phyloP scores from a whole-genome alignment of 2,888 invertebrate species.

The Meliscaeva auricollis region DNA sequence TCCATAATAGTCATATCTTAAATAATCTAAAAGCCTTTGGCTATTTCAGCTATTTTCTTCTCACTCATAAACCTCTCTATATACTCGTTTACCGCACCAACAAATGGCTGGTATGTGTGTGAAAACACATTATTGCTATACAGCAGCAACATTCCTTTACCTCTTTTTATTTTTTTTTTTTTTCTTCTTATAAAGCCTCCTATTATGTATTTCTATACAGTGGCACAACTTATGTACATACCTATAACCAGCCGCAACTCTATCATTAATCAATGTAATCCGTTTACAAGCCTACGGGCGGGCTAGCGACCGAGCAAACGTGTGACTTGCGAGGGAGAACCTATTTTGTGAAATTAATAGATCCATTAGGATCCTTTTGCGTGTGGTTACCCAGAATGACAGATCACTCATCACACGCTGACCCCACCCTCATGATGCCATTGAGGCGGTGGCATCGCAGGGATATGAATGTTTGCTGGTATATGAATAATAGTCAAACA shows the following conservation, averaged over 20 bases:
- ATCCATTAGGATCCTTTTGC: conserved; percentile 72
- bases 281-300: conserved; percentile 54
- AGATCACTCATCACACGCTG: conserved; percentile 70
- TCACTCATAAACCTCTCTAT: not conserved
- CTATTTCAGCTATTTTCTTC: conserved; percentile 19
- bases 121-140: not conserved
- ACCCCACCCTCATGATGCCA: conserved; percentile 28
- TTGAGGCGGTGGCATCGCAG: too few species aligned
- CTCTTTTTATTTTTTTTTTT: not conserved
- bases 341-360: conserved; percentile 74
- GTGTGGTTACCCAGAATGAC: conserved; percentile 67
- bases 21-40: conserved; percentile 55
- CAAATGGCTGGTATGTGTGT: conserved; percentile 28
- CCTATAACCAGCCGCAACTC: conserved; percentile 49
- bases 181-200: conserved; percentile 21
- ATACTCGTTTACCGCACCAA: conserved; percentile 23
- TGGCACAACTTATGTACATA: conserved; percentile 41
- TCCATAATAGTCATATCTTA: conserved; percentile 63
- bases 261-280: conserved; percentile 74
- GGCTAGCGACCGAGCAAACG: conserved; percentile 43
- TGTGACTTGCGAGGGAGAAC: conserved; percentile 72
- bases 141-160: conserved; percentile 26
- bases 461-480: too few species aligned
- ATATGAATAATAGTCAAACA: conserved; percentile 49
- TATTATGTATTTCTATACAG: not conserved